Base-by-base conservation (phyloP, 1,140 invertebrate species). In the Pogonognathellus flavescens region DNA sequence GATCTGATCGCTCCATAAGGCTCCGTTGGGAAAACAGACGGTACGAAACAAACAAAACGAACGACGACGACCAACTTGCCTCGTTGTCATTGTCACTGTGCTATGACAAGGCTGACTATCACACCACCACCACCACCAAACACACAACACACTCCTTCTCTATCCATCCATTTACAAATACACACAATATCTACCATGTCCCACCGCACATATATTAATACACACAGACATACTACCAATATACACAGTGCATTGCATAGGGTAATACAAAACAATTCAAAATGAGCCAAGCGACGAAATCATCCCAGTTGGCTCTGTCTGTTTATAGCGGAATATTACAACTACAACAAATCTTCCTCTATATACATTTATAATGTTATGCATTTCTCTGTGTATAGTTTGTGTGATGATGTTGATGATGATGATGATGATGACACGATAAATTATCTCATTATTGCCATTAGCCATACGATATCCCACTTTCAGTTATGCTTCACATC, bases 371-470 rank as follows among this genome's bases (percentile, higher is more conserved):
- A 41, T 41, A 41, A 41, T 41, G 31, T 41, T 41, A 41, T 41
- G 31, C 31, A 41, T 41, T 41, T 41, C 31, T 41, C 31, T 41
- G 31, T 41, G 31, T 41, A 41, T 41, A 41, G 31, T 6, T n/a
- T n/a, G n/a, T 41, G 31, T 41, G 31, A 41, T 41, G 31, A 41
- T 41, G 31, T 41, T 41, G 31, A 41, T 41, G 31, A 41, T 41
- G 31, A 41, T 41, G 31, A 41, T 49, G 70, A 76, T 81, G 80
- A 81, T 81, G 80, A 81, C 80, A 81, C 80, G 52, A 81, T 55
- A 55, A 81, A 81, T 81, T 81, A 81, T 81, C 80, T 81, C 80
- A 81, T 81, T 81, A 81, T 76, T 76, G 20, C 80, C 80, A 57
- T 55, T 81, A 53, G 50, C 52, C 53, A 53, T 55, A 81, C 52